phyloP scores from a whole-genome alignment of 2,113 vertebrate species.

The Corythaixoides concolor region DNA sequence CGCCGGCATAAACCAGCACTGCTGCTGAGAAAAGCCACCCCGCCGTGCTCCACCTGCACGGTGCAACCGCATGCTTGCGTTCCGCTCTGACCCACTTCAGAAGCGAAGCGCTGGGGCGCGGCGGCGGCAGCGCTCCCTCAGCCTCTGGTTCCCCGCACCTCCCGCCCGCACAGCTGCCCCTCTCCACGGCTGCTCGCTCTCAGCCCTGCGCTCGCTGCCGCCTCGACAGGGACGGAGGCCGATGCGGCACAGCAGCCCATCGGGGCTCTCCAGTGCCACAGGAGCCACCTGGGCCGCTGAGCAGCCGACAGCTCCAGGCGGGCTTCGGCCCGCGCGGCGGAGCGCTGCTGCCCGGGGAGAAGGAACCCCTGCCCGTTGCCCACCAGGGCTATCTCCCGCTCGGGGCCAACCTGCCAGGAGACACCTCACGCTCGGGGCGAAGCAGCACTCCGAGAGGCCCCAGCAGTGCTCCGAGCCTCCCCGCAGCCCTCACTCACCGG shows the following conservation, averaged over 20 bases:
- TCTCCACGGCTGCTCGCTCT: background rate
- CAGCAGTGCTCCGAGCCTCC: background rate
- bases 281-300: too few species aligned
- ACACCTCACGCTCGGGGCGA: background rate
- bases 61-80: accelerated
- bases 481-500: background rate
- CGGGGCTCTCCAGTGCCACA: background rate
- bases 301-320: too few species aligned
- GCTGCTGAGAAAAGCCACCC: background rate
- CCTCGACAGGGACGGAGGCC: accelerated
- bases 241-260: background rate
- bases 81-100: accelerated
- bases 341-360: background rate
- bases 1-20: background rate
- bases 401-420: background rate
- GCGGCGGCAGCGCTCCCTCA: accelerated
- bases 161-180: too few species aligned
- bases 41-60: accelerated
- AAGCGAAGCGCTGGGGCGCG: accelerated
- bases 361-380: background rate
- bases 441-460: accelerated
- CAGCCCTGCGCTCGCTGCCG: background rate
- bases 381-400: accelerated
- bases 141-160: accelerated
- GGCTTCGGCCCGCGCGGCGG: too few species aligned